These are phyloP conservation scores for Anisognathus igniventris DNA, from an alignment of 2,797 vertebrate genomes.

Conservation along the genomic window DNA sequence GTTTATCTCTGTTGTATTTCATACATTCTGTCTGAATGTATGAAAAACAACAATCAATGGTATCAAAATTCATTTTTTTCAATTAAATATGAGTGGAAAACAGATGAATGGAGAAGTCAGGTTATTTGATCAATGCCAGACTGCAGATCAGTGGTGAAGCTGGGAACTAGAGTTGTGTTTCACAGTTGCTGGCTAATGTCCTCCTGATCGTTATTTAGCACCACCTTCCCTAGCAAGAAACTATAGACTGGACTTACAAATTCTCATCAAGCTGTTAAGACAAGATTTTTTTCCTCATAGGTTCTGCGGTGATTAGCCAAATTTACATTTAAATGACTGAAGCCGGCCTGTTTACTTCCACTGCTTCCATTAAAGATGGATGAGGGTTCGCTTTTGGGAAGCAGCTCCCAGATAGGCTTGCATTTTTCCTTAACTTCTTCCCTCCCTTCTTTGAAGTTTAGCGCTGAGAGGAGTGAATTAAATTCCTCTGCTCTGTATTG, in stretches of 20 bases:
- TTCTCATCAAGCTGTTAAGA: not conserved
- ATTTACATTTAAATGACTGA: constrained; percentile 41
- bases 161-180: not conserved
- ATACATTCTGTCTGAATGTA: not conserved
- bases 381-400: not conserved
- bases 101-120: not conserved
- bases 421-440: not conserved
- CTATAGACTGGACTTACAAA: not conserved
- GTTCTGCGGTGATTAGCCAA: not conserved
- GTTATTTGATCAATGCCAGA: not conserved
- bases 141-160: not conserved
- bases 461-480: not conserved
- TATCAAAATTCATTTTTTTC: not conserved
- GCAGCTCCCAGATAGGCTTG: not conserved
- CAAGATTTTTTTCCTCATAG: not conserved
- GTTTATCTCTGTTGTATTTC: not conserved
- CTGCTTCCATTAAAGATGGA: not conserved
- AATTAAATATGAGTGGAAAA: not conserved
- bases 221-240: not conserved
- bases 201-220: not conserved
- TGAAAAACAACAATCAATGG: not conserved
- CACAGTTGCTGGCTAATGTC: not conserved
- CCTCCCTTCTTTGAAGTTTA: not conserved
- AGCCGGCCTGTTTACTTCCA: not conserved
- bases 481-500: not conserved